Evolutionary conservation across 2,113 vertebrate species (phyloP), one percentile per base, ranked within the genome.

Genomic region (Syngnathoides biaculeatus): DNA sequence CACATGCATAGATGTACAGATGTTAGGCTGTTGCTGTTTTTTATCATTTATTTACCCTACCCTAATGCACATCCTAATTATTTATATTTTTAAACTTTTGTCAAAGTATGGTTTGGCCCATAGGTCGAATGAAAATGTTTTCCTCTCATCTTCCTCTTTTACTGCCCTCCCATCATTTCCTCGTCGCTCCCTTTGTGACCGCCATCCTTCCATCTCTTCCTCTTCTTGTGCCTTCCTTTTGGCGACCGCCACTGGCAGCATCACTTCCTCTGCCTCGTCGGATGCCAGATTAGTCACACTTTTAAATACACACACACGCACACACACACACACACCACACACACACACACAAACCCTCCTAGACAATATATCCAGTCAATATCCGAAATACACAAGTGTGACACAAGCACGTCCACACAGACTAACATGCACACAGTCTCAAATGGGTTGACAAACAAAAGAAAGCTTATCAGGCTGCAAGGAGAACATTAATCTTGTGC

Each of bases 401-500:
- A n/a, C n/a, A n/a, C n/a, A n/a, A n/a, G n/a, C n/a, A n/a, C n/a
- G n/a, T n/a, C n/a, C n/a, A n/a, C n/a, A n/a, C n/a, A n/a, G n/a
- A n/a, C n/a, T n/a, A n/a, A n/a, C n/a, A n/a, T n/a, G n/a, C n/a
- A n/a, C n/a, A n/a, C 11, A 20, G 67, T 64, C 75, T 72, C 71
- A 66, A 65, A 71, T 62, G 68, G 12, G 61, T 27, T 67, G 76
- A 82, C 40, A 80, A 77, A 84, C 82, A 84, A 79, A 82, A 39
- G 61, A 65, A 77, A 77, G 78, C 78, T 86, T 86, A 88, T 80
- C 76, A 79, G 70, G 59, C 80, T 71, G 70, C 67, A 64, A 75
- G 80, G 71, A 87, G 78, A 79, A 77, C 83, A 84, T 80, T 85
- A 86, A 89, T 88, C 83, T 80, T 79, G 22, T 63, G 76, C 73